These are phyloP conservation scores for Bruchidius siliquastri DNA, from an alignment of 2,888 invertebrate species.

Conservation along the genomic window DNA sequence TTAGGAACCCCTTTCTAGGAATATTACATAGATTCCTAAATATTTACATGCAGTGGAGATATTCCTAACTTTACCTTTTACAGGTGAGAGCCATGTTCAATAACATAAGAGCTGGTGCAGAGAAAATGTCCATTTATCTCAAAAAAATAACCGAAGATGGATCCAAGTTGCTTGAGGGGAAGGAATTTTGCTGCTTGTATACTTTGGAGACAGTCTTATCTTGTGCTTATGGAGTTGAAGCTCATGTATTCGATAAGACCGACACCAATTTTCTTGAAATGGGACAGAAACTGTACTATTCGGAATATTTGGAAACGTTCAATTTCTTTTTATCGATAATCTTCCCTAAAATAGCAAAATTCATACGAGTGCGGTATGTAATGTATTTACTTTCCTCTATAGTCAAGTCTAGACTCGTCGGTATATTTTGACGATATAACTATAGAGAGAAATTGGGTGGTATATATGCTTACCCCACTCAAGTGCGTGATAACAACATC, in stretches of 20 bases:
- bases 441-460: too few species aligned
- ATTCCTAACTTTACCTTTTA: constrained; percentile 14
- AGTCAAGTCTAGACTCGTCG: too few species aligned
- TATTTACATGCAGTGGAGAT: too few species aligned
- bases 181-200: constrained; percentile 33
- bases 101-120: constrained; percentile 46
- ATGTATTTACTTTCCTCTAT: not conserved
- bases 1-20: too few species aligned
- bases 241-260: constrained; percentile 36
- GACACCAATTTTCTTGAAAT: constrained; percentile 10
- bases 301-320: constrained; percentile 9
- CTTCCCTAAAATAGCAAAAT: constrained; percentile 4
- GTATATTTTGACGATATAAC: too few species aligned
- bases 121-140: constrained; percentile 44
- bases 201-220: constrained; percentile 44
- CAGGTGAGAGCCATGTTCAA: constrained; percentile 50
- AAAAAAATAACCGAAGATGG: constrained; percentile 35
- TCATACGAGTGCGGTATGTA: constrained; percentile 1
- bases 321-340: constrained; percentile 12
- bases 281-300: constrained; percentile 13
- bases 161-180: constrained; percentile 37
- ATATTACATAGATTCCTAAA: too few species aligned
- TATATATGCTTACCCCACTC: too few species aligned
- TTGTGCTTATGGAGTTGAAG: constrained; percentile 46
- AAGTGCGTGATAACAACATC: too few species aligned